These are phyloP conservation scores for Odontothrips loti DNA, from an alignment of 2,888 invertebrate genomes.

Conservation along the genomic window DNA sequence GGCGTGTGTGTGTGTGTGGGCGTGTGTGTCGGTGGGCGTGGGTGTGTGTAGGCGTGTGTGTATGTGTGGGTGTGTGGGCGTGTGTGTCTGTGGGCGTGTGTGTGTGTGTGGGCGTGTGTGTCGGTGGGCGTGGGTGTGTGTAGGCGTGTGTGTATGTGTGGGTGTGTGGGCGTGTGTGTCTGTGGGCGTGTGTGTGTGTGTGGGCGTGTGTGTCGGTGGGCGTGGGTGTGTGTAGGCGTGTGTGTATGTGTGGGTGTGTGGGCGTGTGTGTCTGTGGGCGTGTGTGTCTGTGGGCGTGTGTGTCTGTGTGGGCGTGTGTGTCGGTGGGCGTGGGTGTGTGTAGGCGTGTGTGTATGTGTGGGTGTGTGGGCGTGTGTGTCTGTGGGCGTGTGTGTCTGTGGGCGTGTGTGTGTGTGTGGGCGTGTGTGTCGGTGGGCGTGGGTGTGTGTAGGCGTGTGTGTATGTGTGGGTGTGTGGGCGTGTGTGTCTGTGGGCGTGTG, in stretches of 20 bases:
- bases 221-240: neutral
- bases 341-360: too few species aligned
- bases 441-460: neutral
- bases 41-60: neutral
- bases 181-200: neutral
- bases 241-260: neutral
- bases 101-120: neutral
- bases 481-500: neutral
- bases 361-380: neutral
- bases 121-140: neutral
- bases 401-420: neutral
- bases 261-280: neutral
- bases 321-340: neutral
- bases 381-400: neutral
- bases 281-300: neutral
- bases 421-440: neutral
- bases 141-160: neutral
- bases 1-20: neutral
- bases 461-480: neutral
- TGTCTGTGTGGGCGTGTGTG: neutral
- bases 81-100: neutral
- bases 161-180: neutral
- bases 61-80: neutral
- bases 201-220: too few species aligned
- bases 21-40: too few species aligned